phyloP scores from a whole-genome alignment of 2,113 vertebrate species.

The Heliornis fulica region DNA sequence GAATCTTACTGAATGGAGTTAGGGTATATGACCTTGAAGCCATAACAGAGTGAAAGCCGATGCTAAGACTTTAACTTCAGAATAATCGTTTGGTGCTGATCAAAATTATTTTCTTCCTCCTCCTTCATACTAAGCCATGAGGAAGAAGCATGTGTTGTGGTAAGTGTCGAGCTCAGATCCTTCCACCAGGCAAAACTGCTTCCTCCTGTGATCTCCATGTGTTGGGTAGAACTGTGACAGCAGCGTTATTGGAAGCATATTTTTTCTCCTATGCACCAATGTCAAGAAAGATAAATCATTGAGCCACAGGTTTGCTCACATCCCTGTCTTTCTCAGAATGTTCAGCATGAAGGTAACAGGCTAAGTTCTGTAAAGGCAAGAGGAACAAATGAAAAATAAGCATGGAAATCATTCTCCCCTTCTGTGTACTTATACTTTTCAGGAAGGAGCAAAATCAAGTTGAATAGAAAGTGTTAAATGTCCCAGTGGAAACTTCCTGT shows the following conservation, averaged over 20 bases:
- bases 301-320: neutral
- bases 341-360: rapidly evolving
- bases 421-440: rapidly evolving
- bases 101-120: neutral
- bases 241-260: rapidly evolving
- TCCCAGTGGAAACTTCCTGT: neutral
- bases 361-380: neutral
- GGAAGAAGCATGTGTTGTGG: neutral
- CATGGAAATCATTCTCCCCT: neutral
- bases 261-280: neutral
- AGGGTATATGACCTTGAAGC: neutral
- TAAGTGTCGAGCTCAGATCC: neutral
- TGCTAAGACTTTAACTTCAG: neutral
- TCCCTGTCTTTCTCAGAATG: neutral
- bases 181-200: neutral
- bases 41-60: neutral
- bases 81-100: neutral
- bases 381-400: neutral
- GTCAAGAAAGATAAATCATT: neutral
- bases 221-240: neutral
- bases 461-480: neutral
- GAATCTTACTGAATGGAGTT: neutral
- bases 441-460: neutral
- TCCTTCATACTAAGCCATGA: neutral
- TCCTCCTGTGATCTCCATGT: rapidly evolving